Evolutionary conservation across 1,140 invertebrate species (phyloP), one percentile per base, ranked within the genome.

Genomic region (Prorops nasuta): DNA sequence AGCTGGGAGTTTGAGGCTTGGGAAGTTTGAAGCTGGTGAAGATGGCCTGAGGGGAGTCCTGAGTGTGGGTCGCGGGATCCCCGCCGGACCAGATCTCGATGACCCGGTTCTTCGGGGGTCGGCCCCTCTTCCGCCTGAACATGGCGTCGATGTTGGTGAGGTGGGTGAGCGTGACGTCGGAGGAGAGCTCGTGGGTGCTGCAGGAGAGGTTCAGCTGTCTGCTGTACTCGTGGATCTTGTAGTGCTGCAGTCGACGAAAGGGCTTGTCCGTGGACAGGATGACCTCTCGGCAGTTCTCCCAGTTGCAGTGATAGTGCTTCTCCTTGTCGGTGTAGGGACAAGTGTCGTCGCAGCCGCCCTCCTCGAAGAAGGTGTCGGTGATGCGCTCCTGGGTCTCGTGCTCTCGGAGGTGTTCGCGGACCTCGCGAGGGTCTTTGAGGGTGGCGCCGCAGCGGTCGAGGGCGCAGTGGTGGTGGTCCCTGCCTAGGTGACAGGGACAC

Each of bases 1-100:
- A 57, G 71, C 64, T 51, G 60, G 74, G 51, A 58, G 76, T 69
- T 34, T 62, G 59, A 54, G 83, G 82, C 76, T 94, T 92, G 15
- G 92, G 91, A 45, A 95, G 78, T 70, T 95, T 95, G 67, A 94
- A 95, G 58, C 91, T 93, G 18, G 92, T 94, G 69, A 94, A 95
- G 56, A 95, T 94, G 6, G 92, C 92, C 74, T 94, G 91, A 6
- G 91, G 91, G 21, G 88, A 87, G 44, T 85, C 84, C 51, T 83
- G 79, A 41, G 81, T 80, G 57, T 81, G 68, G 67, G 69, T 67
- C 48, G 80, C 57, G 48, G 80, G 65, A 45, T 79, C 57, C 67
- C 81, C 86, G 58, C 89, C 88, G 54, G 87, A 88, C 87, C 89
- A 92, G 42, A 91, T 89, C 81, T 95, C 92, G 39, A 96, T 92